Percentiles rank a stretch among this genome's conserved stretches.
These are phyloP conservation scores for Notospermus geniculatus DNA, from an alignment of 1,140 invertebrate genomes.

Conservation along the genomic window DNA sequence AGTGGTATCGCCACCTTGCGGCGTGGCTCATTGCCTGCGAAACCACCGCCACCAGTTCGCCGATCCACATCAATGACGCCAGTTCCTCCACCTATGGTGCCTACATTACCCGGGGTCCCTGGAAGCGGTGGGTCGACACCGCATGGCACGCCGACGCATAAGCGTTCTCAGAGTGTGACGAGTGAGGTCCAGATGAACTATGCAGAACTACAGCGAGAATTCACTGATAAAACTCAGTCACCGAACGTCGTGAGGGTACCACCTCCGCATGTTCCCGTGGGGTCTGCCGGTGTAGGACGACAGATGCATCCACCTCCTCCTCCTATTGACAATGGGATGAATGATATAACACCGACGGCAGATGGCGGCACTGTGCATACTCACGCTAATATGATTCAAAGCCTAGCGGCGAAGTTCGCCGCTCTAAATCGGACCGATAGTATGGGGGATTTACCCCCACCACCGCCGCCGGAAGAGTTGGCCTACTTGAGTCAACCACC, in stretches of 20 bases:
- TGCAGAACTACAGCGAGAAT: constrained; percentile 16
- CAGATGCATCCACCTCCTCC: neutral
- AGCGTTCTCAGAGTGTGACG: neutral
- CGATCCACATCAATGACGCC: constrained; percentile 75
- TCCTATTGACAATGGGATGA: neutral
- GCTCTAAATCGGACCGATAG: constrained; percentile 6
- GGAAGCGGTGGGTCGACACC: constrained; percentile 13
- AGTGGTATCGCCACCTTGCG: constrained; percentile 43
- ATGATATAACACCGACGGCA: constrained; percentile 9
- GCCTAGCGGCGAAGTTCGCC: constrained; percentile 72
- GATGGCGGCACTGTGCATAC: neutral
- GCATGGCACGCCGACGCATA: constrained; percentile 1
- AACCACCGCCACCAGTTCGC: constrained; percentile 81
- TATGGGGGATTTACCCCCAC: constrained; percentile 8
- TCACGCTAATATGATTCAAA: constrained; percentile 66
- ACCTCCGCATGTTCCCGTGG: constrained; percentile 13
- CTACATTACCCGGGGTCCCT: constrained; percentile 30
- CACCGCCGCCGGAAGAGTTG: constrained; percentile 10
- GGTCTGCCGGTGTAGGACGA: constrained; percentile 10
- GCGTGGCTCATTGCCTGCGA: constrained; percentile 65
- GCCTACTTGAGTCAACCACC: neutral
- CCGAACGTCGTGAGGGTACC: constrained; percentile 9
- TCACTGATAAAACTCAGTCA: constrained; percentile 14
- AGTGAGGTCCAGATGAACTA: neutral
- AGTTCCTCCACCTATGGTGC: constrained; percentile 19